phyloP scores from a whole-genome alignment of 2,888 invertebrate genomes.

The Lithophane ornitopus region DNA sequence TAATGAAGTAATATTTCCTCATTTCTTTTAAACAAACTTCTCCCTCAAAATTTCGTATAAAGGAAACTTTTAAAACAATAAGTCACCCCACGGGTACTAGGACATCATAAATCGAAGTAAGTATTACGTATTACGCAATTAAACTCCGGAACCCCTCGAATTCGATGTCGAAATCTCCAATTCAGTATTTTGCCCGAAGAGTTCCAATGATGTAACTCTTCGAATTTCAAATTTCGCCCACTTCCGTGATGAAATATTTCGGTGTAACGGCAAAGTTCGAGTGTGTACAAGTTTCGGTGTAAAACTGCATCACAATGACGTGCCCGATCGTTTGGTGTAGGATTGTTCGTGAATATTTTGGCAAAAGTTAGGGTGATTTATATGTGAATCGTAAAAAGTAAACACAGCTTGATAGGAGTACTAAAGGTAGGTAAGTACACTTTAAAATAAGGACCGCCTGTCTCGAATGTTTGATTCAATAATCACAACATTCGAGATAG shows the following conservation, averaged over 20 bases:
- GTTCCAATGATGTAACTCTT: slow-evolving; percentile 76
- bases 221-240: slow-evolving; percentile 72
- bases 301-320: slow-evolving; percentile 73
- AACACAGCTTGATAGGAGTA: not conserved
- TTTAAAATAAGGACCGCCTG: not conserved
- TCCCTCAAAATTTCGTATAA: slow-evolving; percentile 20
- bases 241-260: slow-evolving; percentile 79
- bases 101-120: slow-evolving; percentile 38
- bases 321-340: slow-evolving; percentile 34
- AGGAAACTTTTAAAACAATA: slow-evolving; percentile 41
- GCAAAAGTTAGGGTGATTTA: slow-evolving; percentile 26
- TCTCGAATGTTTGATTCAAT: not conserved
- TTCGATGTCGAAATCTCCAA: slow-evolving; percentile 50
- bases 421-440: no score
- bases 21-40: slow-evolving; percentile 37
- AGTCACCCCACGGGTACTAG: slow-evolving; percentile 33
- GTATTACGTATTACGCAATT: slow-evolving; percentile 50
- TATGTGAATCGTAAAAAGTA: slow-evolving; percentile 24
- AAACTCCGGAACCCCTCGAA: slow-evolving; percentile 57
- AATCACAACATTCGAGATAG: not conserved
- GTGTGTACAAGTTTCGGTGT: slow-evolving; percentile 81
- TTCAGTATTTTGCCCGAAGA: slow-evolving; percentile 40
- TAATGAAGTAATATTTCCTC: slow-evolving; percentile 33
- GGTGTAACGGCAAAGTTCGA: slow-evolving; percentile 72
- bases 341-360: slow-evolving; percentile 47